These are phyloP conservation scores for Pelobates cultripes DNA, from an alignment of 2,797 vertebrate genomes.

Conservation along the genomic window DNA sequence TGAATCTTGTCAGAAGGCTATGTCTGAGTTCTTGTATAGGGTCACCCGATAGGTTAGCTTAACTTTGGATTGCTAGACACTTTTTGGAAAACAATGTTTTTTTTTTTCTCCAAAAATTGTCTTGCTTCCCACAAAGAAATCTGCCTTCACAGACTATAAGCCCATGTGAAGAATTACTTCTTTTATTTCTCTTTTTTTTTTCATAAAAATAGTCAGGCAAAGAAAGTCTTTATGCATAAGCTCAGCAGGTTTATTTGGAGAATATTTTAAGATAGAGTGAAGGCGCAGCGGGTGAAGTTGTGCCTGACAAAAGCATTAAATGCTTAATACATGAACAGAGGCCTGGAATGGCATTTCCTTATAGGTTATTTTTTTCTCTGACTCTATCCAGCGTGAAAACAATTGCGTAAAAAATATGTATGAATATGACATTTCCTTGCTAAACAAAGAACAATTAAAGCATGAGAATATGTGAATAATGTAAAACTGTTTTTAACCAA, in stretches of 20 bases:
- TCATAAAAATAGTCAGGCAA: neutral
- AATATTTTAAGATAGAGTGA: constrained; percentile 22
- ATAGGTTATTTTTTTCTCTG: neutral
- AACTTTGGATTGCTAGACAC: neutral
- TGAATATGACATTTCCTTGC: neutral
- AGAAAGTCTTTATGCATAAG: constrained; percentile 9
- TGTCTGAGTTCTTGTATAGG: neutral
- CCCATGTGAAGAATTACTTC: neutral
- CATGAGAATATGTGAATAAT: too few relatives aligned
- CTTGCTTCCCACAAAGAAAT: neutral
- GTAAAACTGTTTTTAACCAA: too few relatives aligned
- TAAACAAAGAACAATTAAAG: too few relatives aligned
- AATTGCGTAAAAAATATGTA: neutral
- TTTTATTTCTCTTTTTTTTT: neutral
- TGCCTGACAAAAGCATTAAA: constrained; percentile 24
- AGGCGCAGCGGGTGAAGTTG: constrained; percentile 7
- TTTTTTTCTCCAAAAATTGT: neutral
- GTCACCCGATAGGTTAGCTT: neutral
- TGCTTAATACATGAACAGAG: constrained; percentile 12
- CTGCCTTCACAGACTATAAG: neutral
- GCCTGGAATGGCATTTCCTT: neutral
- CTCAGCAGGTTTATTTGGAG: constrained; percentile 9
- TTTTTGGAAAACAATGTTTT: neutral
- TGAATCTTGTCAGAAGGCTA: neutral
- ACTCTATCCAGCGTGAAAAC: neutral